These are phyloP conservation scores for Rhogogaster chlorosoma DNA, from an alignment of 2,888 invertebrate species.

Conservation along the genomic window DNA sequence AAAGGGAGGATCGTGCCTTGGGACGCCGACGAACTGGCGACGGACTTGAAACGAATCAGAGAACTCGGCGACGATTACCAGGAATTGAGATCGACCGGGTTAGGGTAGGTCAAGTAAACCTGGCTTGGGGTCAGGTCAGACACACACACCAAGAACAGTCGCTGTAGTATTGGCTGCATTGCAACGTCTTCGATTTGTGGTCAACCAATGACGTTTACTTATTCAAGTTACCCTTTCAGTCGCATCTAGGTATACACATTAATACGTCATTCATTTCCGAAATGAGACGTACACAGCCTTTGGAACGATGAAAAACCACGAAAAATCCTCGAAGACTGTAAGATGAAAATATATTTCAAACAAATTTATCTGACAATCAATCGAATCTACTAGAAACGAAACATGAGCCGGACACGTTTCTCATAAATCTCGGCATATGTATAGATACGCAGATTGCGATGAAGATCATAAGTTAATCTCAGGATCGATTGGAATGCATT, in stretches of 20 bases:
- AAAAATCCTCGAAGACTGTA: background rate
- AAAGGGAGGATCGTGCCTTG: conserved; percentile 6
- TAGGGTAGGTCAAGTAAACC: conserved; percentile 40
- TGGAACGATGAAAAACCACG: background rate
- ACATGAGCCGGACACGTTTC: background rate
- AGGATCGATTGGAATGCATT: background rate
- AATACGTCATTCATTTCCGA: background rate
- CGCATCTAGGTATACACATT: background rate
- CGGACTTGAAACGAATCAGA: conserved; percentile 25
- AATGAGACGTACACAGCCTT: background rate
- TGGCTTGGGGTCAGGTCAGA: conserved; percentile 34
- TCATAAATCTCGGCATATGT: background rate
- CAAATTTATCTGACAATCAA: background rate
- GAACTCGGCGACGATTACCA: conserved; percentile 41
- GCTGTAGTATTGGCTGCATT: background rate
- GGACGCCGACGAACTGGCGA: conserved; percentile 13
- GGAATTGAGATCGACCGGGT: conserved; percentile 42
- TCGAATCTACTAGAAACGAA: background rate
- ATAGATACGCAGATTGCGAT: background rate
- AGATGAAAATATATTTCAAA: too few relatives aligned
- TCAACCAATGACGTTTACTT: background rate
- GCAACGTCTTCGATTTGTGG: conserved; percentile 16
- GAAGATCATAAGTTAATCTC: background rate
- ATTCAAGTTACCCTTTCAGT: background rate
- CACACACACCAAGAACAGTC: conserved; percentile 1